Percentiles rank a stretch among this genome's conserved stretches.
Evolutionary conservation across 2,797 vertebrate genomes (phyloP).

Genomic region (Sarcoramphus papa): DNA sequence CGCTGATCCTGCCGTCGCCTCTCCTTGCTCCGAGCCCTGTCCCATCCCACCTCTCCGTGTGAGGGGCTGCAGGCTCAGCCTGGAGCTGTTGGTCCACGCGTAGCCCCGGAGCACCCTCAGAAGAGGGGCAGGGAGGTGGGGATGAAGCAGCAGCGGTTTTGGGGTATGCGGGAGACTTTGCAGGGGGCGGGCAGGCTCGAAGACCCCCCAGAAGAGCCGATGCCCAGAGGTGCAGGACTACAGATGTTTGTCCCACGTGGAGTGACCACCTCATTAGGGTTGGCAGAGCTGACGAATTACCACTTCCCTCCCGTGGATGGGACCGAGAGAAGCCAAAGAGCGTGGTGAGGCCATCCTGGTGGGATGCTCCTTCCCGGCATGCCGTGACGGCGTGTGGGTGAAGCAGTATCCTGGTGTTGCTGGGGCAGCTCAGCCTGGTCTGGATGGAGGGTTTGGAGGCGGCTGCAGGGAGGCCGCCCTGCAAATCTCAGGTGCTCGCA

Average conservation of each 20-base stretch:
- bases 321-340: neutral
- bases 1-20: rapidly evolving
- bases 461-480: rapidly evolving
- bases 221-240: neutral
- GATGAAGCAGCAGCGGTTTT: neutral
- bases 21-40: neutral
- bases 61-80: neutral
- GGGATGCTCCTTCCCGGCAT: neutral
- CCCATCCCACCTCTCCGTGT: rapidly evolving
- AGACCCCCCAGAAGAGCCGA: neutral
- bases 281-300: rapidly evolving
- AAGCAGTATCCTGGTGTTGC: neutral
- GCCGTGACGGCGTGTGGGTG: rapidly evolving
- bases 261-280: rapidly evolving
- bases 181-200: neutral
- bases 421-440: neutral
- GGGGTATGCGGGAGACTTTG: neutral
- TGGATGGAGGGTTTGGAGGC: rapidly evolving
- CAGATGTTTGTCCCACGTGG: neutral
- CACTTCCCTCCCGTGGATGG: rapidly evolving
- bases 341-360: rapidly evolving
- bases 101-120: rapidly evolving
- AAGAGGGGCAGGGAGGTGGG: neutral
- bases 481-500: rapidly evolving
- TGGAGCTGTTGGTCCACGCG: neutral